Conservation (phyloP, 2,888 invertebrate genomes). For the Aethes cnicana region DNA sequence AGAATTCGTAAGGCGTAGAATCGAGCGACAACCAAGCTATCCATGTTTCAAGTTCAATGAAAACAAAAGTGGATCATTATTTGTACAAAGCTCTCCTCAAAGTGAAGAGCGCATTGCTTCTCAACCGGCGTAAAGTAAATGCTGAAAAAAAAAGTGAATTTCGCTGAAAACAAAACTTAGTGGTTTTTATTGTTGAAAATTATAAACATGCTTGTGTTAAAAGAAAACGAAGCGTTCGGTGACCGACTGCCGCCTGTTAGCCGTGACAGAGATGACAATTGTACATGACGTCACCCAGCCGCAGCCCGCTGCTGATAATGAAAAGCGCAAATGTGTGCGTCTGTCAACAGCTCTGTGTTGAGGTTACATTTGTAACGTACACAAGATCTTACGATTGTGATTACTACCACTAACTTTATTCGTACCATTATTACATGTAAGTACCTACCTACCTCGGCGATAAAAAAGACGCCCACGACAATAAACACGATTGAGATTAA, state of each 20-base stretch:
- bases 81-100: constrained; percentile 16
- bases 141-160: not conserved
- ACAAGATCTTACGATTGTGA: constrained; percentile 46
- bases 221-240: constrained; percentile 49
- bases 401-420: constrained; percentile 33
- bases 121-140: constrained; percentile 1
- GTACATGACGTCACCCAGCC: constrained; percentile 69
- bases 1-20: constrained; percentile 39
- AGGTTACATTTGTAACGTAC: constrained; percentile 52
- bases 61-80: constrained; percentile 58
- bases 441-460: not conserved
- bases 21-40: constrained; percentile 48
- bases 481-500: not conserved
- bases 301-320: constrained; percentile 49
- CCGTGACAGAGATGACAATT: constrained; percentile 78
- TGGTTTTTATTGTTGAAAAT: too few relatives aligned
- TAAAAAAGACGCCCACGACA: not conserved
- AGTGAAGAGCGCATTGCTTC: constrained; percentile 4
- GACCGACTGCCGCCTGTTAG: constrained; percentile 68
- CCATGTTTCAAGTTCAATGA: constrained; percentile 70
- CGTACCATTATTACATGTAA: not conserved
- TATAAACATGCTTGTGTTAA: constrained; percentile 43
- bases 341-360: constrained; percentile 41
- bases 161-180: constrained; percentile 32
- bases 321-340: constrained; percentile 57